phyloP scores from a whole-genome alignment of 2,797 vertebrate genomes.

The Coendou prehensilis region DNA sequence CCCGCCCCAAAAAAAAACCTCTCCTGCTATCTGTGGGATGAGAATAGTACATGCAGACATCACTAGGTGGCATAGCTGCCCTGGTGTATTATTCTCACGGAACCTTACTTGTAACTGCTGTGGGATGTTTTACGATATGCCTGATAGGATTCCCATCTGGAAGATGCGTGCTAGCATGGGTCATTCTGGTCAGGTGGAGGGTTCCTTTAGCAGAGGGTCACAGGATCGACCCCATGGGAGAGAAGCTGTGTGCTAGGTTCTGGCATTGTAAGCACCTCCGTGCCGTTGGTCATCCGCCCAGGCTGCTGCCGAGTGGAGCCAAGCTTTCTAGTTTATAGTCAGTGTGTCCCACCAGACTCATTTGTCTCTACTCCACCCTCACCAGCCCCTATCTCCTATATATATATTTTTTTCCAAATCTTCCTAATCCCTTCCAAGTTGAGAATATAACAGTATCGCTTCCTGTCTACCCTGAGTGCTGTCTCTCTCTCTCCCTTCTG shows the following conservation, averaged over 20 bases:
- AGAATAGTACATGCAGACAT: conserved; percentile 83
- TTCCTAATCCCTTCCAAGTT: neutral
- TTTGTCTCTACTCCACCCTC: neutral
- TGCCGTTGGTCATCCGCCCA: neutral
- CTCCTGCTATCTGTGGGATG: neutral
- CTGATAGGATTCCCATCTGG: conserved; percentile 9
- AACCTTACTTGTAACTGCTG: neutral
- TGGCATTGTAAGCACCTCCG: neutral
- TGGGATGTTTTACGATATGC: conserved; percentile 48
- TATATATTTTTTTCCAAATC: neutral
- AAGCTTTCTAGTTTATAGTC: neutral
- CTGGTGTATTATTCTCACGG: conserved; percentile 79
- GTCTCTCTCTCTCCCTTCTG: neutral
- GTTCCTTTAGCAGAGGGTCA: neutral
- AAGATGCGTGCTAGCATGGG: neutral
- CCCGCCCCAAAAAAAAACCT: neutral
- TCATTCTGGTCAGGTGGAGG: neutral
- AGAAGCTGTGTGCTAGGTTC: neutral
- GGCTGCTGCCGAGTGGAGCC: neutral
- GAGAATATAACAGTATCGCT: neutral
- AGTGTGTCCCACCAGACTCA: neutral
- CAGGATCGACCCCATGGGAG: neutral
- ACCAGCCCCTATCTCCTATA: neutral
- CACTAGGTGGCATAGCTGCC: conserved; percentile 90
- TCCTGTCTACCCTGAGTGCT: neutral